phyloP scores from a whole-genome alignment of 1,140 invertebrate genomes.

The Zaprionus inermis region DNA sequence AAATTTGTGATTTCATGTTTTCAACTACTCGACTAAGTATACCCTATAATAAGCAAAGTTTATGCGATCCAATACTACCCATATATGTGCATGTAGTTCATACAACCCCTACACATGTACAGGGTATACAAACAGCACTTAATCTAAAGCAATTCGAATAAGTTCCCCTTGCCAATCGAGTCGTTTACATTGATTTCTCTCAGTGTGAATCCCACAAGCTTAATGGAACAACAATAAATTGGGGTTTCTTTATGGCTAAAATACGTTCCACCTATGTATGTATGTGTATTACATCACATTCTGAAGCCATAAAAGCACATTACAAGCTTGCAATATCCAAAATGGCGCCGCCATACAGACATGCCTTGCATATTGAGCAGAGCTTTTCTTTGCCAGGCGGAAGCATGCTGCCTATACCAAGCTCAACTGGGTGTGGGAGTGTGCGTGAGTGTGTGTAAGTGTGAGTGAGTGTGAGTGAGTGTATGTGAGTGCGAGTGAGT shows the following conservation, averaged over 20 bases:
- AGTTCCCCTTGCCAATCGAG: not conserved
- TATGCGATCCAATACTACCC: no score
- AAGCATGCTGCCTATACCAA: not conserved
- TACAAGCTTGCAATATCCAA: not conserved
- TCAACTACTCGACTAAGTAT: no score
- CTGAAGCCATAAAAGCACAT: constrained; percentile 21
- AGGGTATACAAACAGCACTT: not conserved
- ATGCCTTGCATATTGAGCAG: constrained; percentile 10
- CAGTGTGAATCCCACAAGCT: not conserved
- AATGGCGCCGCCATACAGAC: not conserved
- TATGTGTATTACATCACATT: constrained; percentile 28
- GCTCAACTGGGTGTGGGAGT: not conserved
- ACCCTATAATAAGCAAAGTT: no score
- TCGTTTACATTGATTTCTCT: not conserved
- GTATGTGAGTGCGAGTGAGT: not conserved
- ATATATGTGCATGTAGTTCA: not conserved
- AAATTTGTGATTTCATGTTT: no score
- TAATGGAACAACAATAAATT: not conserved
- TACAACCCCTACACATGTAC: not conserved
- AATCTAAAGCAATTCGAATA: not conserved
- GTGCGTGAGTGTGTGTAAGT: not conserved
- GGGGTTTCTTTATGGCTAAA: constrained; percentile 2
- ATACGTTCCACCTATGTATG: not conserved
- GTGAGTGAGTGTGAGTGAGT: not conserved
- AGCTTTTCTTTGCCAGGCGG: constrained; percentile 8